Percentiles rank a stretch among this genome's conserved stretches.
Conservation (phyloP, 2,113 vertebrate species). For the rat (Rattus norvegicus) region DNA sequence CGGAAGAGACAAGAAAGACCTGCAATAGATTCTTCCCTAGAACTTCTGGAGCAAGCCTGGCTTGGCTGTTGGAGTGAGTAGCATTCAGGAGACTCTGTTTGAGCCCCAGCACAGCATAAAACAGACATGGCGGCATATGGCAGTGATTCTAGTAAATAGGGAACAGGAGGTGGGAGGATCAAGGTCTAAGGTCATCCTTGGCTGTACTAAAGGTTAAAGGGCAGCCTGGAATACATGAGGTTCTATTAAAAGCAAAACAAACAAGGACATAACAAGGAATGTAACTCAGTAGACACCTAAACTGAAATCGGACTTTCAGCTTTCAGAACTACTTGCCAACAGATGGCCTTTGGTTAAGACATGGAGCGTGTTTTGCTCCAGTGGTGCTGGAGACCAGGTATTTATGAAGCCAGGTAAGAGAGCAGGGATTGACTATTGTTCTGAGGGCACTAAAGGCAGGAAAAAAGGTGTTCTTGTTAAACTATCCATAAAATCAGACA, state of each 20-base stretch:
- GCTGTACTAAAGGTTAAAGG: not conserved
- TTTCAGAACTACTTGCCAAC: not conserved
- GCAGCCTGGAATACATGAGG: not conserved
- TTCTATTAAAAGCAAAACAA: not conserved
- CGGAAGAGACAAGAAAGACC: not conserved
- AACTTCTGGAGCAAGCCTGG: not conserved
- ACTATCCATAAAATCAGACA: not conserved
- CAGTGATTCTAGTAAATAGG: not conserved
- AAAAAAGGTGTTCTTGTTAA: not conserved
- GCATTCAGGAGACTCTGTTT: not conserved
- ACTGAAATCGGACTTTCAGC: not conserved
- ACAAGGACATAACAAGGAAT: too few relatives aligned
- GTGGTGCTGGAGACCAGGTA: not conserved
- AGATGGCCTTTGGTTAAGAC: not conserved
- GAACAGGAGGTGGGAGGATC: not conserved
- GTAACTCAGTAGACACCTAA: not conserved
- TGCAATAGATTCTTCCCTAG: not conserved
- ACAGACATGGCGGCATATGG: not conserved
- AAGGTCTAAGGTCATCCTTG: not conserved
- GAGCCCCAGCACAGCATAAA: not conserved
- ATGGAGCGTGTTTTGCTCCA: not conserved
- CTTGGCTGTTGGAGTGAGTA: not conserved
- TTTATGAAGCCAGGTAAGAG: not conserved
- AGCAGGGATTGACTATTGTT: not conserved
- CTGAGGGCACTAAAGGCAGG: not conserved